phyloP scores from a whole-genome alignment of 2,797 vertebrate species.

The Lepidocolaptes lacrymiger region DNA sequence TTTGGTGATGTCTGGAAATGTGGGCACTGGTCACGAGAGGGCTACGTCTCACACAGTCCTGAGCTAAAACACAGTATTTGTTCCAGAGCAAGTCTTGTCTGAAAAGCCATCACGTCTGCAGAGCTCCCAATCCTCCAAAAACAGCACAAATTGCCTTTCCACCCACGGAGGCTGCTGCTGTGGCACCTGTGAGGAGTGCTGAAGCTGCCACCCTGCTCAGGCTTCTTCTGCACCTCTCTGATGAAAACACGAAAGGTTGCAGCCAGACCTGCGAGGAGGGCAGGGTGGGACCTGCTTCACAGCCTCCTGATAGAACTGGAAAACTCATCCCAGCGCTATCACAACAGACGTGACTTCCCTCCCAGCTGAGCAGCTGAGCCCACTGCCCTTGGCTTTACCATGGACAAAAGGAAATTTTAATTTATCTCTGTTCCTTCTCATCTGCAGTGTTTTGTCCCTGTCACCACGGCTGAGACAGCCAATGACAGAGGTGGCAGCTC shows the following conservation, averaged over 20 bases:
- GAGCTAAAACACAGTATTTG: neutral
- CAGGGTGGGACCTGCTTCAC: neutral
- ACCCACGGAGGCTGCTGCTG: neutral
- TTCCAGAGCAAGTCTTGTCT: neutral
- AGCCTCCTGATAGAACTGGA: neutral
- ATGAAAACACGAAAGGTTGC: neutral
- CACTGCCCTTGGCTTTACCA: neutral
- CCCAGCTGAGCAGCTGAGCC: neutral
- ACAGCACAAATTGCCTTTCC: slow-evolving; percentile 10
- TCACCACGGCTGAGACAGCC: neutral
- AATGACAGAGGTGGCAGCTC: neutral
- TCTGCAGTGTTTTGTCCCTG: neutral
- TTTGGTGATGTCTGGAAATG: neutral
- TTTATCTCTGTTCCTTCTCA: neutral
- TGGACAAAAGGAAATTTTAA: neutral
- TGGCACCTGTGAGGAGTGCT: accelerated
- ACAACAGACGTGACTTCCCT: neutral
- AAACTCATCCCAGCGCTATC: neutral
- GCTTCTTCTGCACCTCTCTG: neutral
- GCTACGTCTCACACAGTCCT: neutral
- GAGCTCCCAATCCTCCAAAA: neutral
- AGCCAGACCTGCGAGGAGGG: neutral
- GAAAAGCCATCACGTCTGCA: neutral
- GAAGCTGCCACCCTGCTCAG: neutral
- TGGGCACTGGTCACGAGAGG: neutral